These are phyloP conservation scores for Hypotaenidia philippensis DNA, from an alignment of 2,797 vertebrate genomes.

Conservation along the genomic window DNA sequence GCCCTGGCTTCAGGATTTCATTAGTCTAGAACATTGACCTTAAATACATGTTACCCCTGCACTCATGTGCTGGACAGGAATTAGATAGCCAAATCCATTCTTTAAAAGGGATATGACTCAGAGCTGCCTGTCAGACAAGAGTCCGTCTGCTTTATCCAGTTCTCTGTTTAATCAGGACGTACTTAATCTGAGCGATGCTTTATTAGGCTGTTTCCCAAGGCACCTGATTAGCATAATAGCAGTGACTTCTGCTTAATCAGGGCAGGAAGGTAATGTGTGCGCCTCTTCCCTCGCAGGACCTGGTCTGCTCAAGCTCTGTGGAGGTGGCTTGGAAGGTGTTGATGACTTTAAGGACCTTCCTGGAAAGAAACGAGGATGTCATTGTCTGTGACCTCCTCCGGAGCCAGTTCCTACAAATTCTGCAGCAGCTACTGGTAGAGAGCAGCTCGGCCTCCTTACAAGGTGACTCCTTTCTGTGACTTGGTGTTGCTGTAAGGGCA, in stretches of 20 bases:
- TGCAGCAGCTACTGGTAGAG: constrained; percentile 84
- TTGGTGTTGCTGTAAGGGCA: neutral
- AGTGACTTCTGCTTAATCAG: neutral
- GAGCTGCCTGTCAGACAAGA: neutral
- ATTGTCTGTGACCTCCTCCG: constrained; percentile 82
- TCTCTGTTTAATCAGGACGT: neutral
- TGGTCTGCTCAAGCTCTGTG: constrained; percentile 82
- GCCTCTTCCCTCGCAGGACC: constrained; percentile 78
- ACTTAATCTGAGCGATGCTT: neutral
- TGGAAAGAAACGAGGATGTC: constrained; percentile 78
- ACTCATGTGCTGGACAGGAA: neutral
- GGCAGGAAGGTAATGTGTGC: neutral
- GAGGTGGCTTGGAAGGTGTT: constrained; percentile 83
- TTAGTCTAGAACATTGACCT: neutral
- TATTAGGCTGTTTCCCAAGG: constrained; percentile 39
- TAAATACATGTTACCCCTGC: neutral
- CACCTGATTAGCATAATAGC: neutral
- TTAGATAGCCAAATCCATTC: neutral
- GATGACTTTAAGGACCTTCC: constrained; percentile 78
- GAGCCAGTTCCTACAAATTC: constrained; percentile 85
- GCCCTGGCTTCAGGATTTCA: neutral
- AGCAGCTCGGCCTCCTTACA: constrained; percentile 58
- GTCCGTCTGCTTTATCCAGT: neutral
- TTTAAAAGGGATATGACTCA: neutral
- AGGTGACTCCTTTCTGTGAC: constrained; percentile 66